Evolutionary conservation across 1,140 invertebrate genomes (phyloP), one percentile per base, ranked within the genome.

Genomic region (Eupristina koningsbergeri): DNA sequence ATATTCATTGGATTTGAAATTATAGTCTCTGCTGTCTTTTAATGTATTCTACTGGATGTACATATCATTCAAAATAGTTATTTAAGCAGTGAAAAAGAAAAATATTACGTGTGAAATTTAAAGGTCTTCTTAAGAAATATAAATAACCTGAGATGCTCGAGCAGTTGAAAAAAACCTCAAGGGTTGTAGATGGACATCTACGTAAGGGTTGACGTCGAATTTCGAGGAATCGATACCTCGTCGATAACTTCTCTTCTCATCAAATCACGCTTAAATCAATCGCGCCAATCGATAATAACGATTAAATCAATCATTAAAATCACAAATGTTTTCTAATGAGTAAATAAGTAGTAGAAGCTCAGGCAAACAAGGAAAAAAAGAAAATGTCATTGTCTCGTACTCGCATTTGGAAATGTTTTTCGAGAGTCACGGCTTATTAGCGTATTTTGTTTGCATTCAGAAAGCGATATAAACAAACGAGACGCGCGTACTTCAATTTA

Each of bases 391-490:
- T 39, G 64, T 67, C 64, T 67, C 63, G 63, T 31, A 13, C 29
- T 31, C 31, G 34, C 19, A n/a, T 13, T 39, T 67, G 31, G 34
- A 19, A 67, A 67, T 36, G 36, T 75, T 75, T 75, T 50, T 75
- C 73, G 73, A 75, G 26, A 74, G 73, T 75, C 73, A 75, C 22
- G 45, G 39, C 77, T 41, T 34, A 67, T 79, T 77, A 77, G 75
- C 75, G 75, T 77, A 77, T 77, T 61, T 36, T 64, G 36, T 63
- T 79, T 41, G 36, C n/a, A 80, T 47, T 34, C 36, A 47, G 36
- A 9, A 3, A 47, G 8, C 41, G 41, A 80, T 80, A 67, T 80
- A 64, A 80, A 80, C 63, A 80, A 69, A 77, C 26, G 36, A 36
- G 53, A 26, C 9, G 41, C 26, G 39, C 41, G 69, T 47, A 67